Evolutionary conservation across 2,797 vertebrate species (phyloP).

Genomic region (Helostoma temminkii): DNA sequence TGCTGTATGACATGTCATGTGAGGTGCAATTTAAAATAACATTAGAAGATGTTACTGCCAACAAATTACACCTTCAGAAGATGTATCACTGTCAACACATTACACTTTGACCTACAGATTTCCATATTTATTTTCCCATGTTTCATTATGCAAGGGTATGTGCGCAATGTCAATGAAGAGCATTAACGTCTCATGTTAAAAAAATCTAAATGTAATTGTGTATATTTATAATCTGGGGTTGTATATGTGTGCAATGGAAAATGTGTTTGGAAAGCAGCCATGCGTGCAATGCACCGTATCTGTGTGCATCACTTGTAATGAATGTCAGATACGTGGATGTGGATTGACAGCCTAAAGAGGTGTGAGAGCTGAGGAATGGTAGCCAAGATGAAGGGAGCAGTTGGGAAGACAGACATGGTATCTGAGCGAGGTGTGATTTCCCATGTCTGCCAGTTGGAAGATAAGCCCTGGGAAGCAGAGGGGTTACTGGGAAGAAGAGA

Average conservation of each 20-base stretch:
- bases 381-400: slow-evolving; percentile 62
- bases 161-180: background rate
- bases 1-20: no score
- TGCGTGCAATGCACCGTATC: slow-evolving; percentile 10
- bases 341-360: slow-evolving; percentile 54
- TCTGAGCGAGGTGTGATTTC: slow-evolving; percentile 63
- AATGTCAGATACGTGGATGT: slow-evolving; percentile 38
- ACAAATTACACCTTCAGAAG: background rate
- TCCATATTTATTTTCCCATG: background rate
- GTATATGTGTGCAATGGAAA: slow-evolving; percentile 7
- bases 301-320: slow-evolving; percentile 44
- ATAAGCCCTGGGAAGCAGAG: slow-evolving; percentile 70
- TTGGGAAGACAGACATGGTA: slow-evolving; percentile 49
- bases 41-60: background rate
- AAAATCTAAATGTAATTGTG: background rate
- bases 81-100: background rate
- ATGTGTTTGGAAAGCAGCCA: slow-evolving; percentile 18
- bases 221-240: background rate
- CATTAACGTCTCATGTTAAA: background rate
- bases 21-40: background rate
- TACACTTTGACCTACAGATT: slow-evolving; percentile 5
- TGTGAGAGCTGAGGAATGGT: slow-evolving; percentile 53
- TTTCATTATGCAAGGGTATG: slow-evolving; percentile 4
- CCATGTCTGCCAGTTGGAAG: slow-evolving; percentile 71
- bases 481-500: slow-evolving; percentile 54